Evolutionary conservation across 1,140 invertebrate genomes (phyloP).

Genomic region (Babylonia areolata): DNA sequence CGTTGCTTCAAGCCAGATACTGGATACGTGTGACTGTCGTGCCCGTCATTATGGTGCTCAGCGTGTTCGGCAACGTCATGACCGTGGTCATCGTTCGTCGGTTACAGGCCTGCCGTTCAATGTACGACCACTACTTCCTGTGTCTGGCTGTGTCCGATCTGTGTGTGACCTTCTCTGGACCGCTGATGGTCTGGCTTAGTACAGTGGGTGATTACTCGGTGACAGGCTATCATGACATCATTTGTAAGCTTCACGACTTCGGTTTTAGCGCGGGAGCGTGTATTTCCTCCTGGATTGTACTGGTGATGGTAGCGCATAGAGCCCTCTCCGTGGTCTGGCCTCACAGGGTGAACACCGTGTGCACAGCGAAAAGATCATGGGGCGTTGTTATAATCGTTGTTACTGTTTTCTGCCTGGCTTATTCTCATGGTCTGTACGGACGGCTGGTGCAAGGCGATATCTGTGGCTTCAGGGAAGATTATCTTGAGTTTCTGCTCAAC

Average conservation of each 20-base stretch:
- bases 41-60: background rate
- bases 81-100: background rate
- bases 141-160: background rate
- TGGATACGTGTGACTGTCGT: no score
- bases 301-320: background rate
- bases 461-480: background rate
- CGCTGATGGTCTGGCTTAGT: background rate
- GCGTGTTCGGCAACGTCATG: background rate
- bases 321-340: constrained; percentile 9
- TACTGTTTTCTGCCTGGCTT: background rate
- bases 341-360: background rate
- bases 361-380: background rate
- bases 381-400: background rate
- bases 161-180: background rate
- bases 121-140: background rate
- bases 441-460: no score
- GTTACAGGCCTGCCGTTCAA: background rate
- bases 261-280: no score
- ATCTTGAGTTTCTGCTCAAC: background rate
- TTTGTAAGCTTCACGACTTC: background rate
- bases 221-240: background rate
- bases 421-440: background rate
- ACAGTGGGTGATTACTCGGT: no score
- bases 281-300: background rate
- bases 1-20: background rate